Conservation (phyloP, 2,113 vertebrate genomes). For the Scalopus aquaticus region DNA sequence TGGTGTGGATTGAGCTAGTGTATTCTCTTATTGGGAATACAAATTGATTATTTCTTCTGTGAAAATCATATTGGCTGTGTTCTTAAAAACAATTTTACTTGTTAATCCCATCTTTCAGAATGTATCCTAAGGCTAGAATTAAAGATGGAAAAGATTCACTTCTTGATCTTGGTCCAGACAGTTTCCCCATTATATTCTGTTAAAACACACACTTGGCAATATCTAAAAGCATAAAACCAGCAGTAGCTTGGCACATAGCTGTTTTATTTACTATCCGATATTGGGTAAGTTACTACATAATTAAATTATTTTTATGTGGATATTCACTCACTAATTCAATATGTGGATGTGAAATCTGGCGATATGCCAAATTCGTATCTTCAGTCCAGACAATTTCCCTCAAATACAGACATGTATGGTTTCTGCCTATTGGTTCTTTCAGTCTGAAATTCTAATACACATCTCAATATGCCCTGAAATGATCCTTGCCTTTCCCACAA, state of each 20-base stretch:
- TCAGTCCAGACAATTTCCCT: background rate
- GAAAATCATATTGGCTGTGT: background rate
- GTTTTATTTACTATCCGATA: background rate
- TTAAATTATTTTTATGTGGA: background rate
- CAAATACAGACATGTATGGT: slow-evolving; percentile 1
- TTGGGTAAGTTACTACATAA: background rate
- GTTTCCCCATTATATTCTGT: background rate
- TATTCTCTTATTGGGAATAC: background rate
- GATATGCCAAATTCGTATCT: background rate
- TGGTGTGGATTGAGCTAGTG: background rate
- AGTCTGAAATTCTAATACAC: background rate
- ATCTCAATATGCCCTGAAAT: background rate
- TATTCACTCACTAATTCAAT: background rate
- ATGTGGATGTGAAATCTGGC: background rate
- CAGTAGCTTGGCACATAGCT: background rate
- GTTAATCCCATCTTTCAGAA: slow-evolving; percentile 2
- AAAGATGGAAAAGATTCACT: slow-evolving; percentile 6
- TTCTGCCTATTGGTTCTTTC: background rate
- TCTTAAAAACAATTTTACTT: background rate
- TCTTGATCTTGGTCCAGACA: background rate
- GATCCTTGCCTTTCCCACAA: background rate
- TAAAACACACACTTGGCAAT: background rate
- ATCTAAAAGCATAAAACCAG: slow-evolving; percentile 27
- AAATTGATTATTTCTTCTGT: background rate
- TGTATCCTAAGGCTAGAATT: slow-evolving; percentile 2